Conservation (phyloP, 1,140 invertebrate species). For the Megalopta genalis region DNA sequence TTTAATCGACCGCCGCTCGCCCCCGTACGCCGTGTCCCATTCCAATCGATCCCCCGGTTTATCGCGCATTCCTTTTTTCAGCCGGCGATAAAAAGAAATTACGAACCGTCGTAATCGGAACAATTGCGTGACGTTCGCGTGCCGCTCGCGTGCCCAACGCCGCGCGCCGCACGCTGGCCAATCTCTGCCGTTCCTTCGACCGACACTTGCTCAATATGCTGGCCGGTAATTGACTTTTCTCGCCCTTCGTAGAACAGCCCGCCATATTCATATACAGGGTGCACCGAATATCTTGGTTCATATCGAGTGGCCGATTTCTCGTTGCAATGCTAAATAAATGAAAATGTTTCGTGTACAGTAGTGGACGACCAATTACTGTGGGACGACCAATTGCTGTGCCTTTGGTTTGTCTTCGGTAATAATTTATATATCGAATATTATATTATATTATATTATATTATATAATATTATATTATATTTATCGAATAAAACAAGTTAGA, state of each 20-base stretch:
- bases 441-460: too few relatives aligned
- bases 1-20: background rate
- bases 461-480: too few relatives aligned
- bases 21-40: background rate
- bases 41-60: conserved; percentile 2
- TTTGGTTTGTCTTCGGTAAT: too few relatives aligned
- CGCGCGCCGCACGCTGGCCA: background rate
- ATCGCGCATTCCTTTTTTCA: conserved; percentile 8
- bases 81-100: conserved; percentile 26
- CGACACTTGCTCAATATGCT: conserved; percentile 19
- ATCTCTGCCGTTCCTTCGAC: conserved; percentile 19
- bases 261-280: background rate
- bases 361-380: too few relatives aligned
- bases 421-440: too few relatives aligned
- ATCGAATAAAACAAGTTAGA: too few relatives aligned
- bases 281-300: too few relatives aligned
- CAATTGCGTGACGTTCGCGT: background rate
- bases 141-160: background rate
- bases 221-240: conserved; percentile 18
- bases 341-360: too few relatives aligned
- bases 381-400: too few relatives aligned
- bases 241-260: background rate
- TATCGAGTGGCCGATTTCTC: too few relatives aligned
- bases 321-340: too few relatives aligned
- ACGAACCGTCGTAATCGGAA: conserved; percentile 12